These are phyloP conservation scores for Ciconia boyciana DNA, from an alignment of 2,113 vertebrate species.

Conservation along the genomic window DNA sequence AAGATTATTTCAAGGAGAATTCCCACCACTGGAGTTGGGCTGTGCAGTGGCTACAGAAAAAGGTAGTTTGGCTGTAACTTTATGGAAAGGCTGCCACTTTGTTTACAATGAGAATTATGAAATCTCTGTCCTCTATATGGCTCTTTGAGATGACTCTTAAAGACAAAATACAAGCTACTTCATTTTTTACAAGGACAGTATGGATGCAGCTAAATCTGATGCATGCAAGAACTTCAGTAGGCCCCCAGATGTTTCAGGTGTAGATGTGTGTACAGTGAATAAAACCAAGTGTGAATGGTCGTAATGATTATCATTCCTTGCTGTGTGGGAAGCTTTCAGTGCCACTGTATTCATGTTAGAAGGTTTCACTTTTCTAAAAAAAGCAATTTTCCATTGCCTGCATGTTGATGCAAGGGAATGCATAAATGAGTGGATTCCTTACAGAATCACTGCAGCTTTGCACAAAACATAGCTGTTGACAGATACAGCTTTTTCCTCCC, in stretches of 20 bases:
- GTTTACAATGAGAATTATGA: background rate
- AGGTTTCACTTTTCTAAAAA: background rate
- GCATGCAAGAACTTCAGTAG: background rate
- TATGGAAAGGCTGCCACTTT: background rate
- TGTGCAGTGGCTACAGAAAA: constrained; percentile 98
- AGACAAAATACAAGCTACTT: background rate
- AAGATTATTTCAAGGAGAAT: constrained; percentile 98
- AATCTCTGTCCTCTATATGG: background rate
- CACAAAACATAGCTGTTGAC: background rate
- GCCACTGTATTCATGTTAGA: background rate
- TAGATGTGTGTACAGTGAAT: background rate
- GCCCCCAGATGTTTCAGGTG: background rate
- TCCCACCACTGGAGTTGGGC: constrained; percentile 99
- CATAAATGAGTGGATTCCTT: background rate
- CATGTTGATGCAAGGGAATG: background rate
- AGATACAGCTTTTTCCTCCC: background rate
- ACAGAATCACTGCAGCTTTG: background rate
- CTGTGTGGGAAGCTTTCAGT: background rate
- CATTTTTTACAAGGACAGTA: background rate
- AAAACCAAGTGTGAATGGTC: background rate
- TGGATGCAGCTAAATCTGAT: background rate
- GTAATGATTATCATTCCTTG: background rate
- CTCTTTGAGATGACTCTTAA: background rate
- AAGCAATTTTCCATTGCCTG: background rate
- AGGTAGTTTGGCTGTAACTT: constrained; percentile 71